Base-by-base conservation (phyloP, 2,113 vertebrate species). In the Propithecus coquereli region DNA sequence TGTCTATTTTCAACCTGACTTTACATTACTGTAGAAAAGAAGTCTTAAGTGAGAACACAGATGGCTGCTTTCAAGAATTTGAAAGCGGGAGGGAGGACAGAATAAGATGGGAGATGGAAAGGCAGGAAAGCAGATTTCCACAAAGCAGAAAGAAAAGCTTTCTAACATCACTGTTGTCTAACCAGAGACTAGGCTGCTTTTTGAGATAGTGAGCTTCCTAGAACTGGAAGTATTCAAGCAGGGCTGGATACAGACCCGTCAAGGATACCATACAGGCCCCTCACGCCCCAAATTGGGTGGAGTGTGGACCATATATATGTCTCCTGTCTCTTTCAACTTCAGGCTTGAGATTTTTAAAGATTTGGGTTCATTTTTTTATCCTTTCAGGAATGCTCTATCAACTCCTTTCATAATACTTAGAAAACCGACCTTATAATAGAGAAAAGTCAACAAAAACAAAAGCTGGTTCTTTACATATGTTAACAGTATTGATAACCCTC, bases 21-120 rank as follows among this genome's bases (percentile, higher is more conserved):
- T 32, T 77, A 50, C 14, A 68, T 94, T 97, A 87, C 84, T 18
- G 63, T n/a, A 86, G 87, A 91, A 94, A 93, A 83, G 22, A 82
- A 83, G 37, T 93, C 87, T 85, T 80, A 71, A 81, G 54, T 68
- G 70, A 92, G 66, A 54, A 71, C 25, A 50, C 61, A 12, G 20
- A 59, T 66, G 40, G 30, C 59, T 73, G 27, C 90, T 81, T 73
- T 37, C 66, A 37, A 5, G 17, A 34, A 52, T 79, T 57, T 85
- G 34, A 47, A 96, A 61, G 16, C 34, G 16, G 45, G 40, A 37
- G 20, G 45, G 45, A 23, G 57, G 90, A 34, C 7, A 88, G 80
- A 95, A 27, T 22, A 34, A 61, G 45, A 73, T 11, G 2, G 5
- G 59, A 84, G 77, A 20, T 47, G 45, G 22, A 82, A 43, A 40